Percentiles rank a stretch among this genome's conserved stretches.
These are phyloP conservation scores for Tiaroga cobitis DNA, from an alignment of 2,797 vertebrate species.

Conservation along the genomic window DNA sequence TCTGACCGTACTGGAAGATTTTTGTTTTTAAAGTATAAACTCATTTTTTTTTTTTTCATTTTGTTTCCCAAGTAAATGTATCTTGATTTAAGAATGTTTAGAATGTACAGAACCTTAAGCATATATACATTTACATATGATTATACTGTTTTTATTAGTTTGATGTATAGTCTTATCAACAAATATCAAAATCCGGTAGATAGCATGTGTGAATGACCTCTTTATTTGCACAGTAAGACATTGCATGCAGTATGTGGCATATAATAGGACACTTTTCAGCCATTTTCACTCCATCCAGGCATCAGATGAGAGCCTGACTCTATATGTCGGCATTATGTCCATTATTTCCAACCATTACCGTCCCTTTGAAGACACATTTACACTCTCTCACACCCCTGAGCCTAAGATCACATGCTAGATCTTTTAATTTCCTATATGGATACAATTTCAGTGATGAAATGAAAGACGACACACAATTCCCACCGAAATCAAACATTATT, in stretches of 20 bases:
- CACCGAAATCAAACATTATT: not conserved
- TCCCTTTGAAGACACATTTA: not conserved
- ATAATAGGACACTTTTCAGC: not conserved
- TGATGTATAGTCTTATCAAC: too few species aligned
- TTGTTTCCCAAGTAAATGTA: too few species aligned
- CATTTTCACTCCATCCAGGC: conserved; percentile 4
- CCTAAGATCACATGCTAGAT: conserved; percentile 15
- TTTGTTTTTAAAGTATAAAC: too few species aligned
- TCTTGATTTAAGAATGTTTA: too few species aligned
- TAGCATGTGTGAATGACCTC: not conserved
- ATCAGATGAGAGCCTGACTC: not conserved
- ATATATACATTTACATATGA: not conserved
- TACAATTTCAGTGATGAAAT: not conserved
- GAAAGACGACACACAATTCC: not conserved
- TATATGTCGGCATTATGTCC: not conserved
- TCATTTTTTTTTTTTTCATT: too few species aligned
- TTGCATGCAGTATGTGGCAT: not conserved
- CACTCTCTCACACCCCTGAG: not conserved
- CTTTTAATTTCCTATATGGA: conserved; percentile 11
- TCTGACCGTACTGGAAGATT: too few species aligned
- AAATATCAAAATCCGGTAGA: too few species aligned
- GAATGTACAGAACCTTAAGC: not conserved
- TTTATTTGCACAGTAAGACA: not conserved
- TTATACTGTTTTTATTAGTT: too few species aligned
- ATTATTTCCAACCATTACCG: not conserved